These are phyloP conservation scores for Atractosteus spatula DNA, from an alignment of 2,113 vertebrate species.

Conservation along the genomic window DNA sequence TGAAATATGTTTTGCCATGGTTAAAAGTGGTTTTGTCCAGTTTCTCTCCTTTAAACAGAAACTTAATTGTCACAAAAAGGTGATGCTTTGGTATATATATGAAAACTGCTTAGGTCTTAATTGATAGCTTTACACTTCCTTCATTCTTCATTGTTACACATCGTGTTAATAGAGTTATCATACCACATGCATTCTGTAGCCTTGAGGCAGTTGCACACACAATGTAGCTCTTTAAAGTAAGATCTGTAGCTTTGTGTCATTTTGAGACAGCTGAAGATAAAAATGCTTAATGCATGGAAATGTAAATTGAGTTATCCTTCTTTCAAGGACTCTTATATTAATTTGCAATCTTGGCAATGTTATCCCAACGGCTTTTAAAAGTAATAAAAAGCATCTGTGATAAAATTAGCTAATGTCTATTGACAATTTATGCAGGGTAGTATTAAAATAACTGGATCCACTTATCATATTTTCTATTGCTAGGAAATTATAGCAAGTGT, in stretches of 20 bases:
- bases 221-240: background rate
- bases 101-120: no score
- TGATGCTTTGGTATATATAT: no score
- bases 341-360: slow-evolving; percentile 65
- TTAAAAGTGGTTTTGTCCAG: no score
- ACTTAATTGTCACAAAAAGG: no score
- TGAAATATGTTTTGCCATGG: no score
- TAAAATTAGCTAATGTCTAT: slow-evolving; percentile 69
- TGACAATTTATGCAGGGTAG: slow-evolving; percentile 66
- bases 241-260: slow-evolving; percentile 41
- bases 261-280: slow-evolving; percentile 48
- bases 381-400: slow-evolving; percentile 68
- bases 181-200: no score
- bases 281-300: slow-evolving; percentile 53
- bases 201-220: no score
- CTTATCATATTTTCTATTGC: slow-evolving; percentile 48
- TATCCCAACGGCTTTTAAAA: slow-evolving; percentile 66
- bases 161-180: no score
- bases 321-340: slow-evolving; percentile 62
- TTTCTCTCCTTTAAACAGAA: no score
- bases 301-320: slow-evolving; percentile 64
- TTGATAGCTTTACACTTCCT: no score
- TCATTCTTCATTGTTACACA: no score
- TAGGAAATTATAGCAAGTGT: slow-evolving; percentile 1
- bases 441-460: slow-evolving; percentile 59